Evolutionary conservation across 2,888 invertebrate genomes (phyloP).

Genomic region (Campopleginae sp.): DNA sequence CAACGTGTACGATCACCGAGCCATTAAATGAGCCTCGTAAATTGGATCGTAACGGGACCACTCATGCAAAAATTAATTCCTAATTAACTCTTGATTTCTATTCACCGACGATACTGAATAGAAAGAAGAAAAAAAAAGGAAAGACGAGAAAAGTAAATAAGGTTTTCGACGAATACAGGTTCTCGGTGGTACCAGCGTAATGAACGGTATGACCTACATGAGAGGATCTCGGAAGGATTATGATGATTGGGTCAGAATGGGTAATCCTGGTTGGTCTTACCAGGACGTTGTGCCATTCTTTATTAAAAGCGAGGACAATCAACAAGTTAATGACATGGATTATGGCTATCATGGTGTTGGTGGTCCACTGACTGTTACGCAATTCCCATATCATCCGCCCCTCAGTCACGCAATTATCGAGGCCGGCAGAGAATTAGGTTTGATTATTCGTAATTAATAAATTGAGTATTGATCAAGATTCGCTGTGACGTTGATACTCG

Average conservation of each 20-base stretch:
- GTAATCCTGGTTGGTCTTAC: conserved; percentile 95
- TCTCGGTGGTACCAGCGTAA: conserved; percentile 95
- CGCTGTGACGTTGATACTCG: background rate
- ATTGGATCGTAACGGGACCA: conserved; percentile 1
- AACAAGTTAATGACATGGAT: conserved; percentile 89
- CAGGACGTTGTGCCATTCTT: conserved; percentile 96
- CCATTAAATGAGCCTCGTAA: background rate
- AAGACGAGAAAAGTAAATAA: background rate
- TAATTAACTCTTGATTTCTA: conserved; percentile 36
- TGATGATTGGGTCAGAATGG: conserved; percentile 94
- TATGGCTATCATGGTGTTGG: conserved; percentile 91
- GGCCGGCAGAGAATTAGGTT: conserved; percentile 91
- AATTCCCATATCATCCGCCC: conserved; percentile 95
- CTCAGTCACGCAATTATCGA: conserved; percentile 91
- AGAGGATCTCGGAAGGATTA: conserved; percentile 94
- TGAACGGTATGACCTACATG: conserved; percentile 99
- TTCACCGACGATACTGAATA: background rate
- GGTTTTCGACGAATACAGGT: conserved; percentile 85
- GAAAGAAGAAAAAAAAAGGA: background rate
- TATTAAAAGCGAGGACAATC: conserved; percentile 93
- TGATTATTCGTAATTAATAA: conserved; percentile 54
- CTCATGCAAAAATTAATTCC: conserved; percentile 23
- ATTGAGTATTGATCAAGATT: background rate
- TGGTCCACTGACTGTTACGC: conserved; percentile 91
- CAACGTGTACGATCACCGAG: conserved; percentile 21